Percentiles rank a stretch among this genome's conserved stretches.
phyloP scores from a whole-genome alignment of 2,113 vertebrate genomes.

The Hystrix cristata region DNA sequence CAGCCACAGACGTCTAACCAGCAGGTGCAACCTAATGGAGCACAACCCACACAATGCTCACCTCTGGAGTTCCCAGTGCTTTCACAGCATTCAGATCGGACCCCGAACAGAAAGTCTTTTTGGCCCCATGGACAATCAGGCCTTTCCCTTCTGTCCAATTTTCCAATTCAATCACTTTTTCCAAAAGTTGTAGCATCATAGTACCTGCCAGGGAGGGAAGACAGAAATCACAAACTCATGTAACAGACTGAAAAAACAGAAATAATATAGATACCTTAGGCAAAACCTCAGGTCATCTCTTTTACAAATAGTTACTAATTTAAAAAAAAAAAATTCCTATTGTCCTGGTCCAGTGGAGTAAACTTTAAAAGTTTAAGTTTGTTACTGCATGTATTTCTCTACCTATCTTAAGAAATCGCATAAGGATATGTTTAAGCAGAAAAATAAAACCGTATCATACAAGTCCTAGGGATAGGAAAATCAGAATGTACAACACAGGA shows the following conservation, averaged over 20 bases:
- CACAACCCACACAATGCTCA: conserved; percentile 68
- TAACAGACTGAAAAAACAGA: not conserved
- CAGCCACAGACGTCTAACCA: not conserved
- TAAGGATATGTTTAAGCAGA: conserved; percentile 13
- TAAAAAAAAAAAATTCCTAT: not conserved
- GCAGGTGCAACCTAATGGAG: not conserved
- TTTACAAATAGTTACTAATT: conserved; percentile 40
- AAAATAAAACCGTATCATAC: not conserved
- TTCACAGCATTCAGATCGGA: conserved; percentile 95
- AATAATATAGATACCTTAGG: not conserved
- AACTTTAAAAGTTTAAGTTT: conserved; percentile 36
- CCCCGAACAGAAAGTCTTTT: conserved; percentile 96
- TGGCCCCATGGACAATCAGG: conserved; percentile 93
- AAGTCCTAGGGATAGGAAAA: not conserved
- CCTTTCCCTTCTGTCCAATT: conserved; percentile 96
- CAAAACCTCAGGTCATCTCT: not conserved
- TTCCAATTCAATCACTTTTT: conserved; percentile 94
- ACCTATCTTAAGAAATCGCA: conserved; percentile 11
- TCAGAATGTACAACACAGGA: not conserved
- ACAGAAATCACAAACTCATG: not conserved
- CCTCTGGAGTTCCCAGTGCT: conserved; percentile 92
- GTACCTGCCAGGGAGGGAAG: conserved; percentile 87
- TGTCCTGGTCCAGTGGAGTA: not conserved
- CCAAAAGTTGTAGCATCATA: conserved; percentile 97
- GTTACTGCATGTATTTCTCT: not conserved